phyloP scores from a whole-genome alignment of 2,797 vertebrate genomes.

The Hyperoplus immaculatus region DNA sequence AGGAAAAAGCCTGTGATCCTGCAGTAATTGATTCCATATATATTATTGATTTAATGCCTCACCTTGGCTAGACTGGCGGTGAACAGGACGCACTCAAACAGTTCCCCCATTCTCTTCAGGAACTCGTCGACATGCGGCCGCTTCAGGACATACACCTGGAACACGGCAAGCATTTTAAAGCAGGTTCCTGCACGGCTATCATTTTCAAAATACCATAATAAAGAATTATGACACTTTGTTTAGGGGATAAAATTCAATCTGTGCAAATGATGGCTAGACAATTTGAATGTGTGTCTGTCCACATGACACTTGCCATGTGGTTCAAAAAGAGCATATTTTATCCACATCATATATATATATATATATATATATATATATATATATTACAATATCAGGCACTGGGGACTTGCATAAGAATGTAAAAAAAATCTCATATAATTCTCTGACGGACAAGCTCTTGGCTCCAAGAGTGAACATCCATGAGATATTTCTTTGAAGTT shows the following conservation, averaged over 20 bases:
- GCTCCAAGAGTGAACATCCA: slow-evolving; percentile 12
- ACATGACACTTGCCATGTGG: neutral
- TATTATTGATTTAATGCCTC: slow-evolving; percentile 29
- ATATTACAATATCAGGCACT: neutral
- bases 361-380: no score
- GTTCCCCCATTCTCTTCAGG: slow-evolving; percentile 93
- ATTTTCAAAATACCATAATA: neutral
- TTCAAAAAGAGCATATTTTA: neutral
- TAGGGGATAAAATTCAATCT: neutral
- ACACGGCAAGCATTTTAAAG: slow-evolving; percentile 16
- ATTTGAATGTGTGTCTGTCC: neutral
- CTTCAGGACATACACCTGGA: slow-evolving; percentile 94
- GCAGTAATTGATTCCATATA: neutral
- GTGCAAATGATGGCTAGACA: neutral
- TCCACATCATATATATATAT: no score
- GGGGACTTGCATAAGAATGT: neutral
- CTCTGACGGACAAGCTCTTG: neutral
- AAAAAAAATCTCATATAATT: slow-evolving; percentile 1
- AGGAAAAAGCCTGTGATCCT: neutral
- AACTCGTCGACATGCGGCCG: slow-evolving; percentile 94
- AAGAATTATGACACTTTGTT: neutral
- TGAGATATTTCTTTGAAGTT: slow-evolving; percentile 10
- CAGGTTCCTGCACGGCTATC: neutral
- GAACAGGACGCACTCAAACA: slow-evolving; percentile 95
- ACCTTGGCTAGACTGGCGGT: slow-evolving; percentile 96